Base-by-base conservation (phyloP, 2,113 vertebrate genomes). In the Jaculus jaculus region DNA sequence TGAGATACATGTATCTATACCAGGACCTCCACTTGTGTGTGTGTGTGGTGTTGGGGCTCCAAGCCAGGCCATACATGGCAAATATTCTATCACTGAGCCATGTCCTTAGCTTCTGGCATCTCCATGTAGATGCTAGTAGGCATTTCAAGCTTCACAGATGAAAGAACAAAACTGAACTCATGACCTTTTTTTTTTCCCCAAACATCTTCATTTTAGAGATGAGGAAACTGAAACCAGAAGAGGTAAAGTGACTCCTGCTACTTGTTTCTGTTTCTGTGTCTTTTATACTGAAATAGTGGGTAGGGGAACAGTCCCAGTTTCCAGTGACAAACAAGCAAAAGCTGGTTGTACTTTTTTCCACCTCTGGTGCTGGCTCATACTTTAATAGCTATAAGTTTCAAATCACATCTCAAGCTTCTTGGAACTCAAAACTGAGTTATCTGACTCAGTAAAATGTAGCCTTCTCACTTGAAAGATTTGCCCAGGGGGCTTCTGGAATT, bases 401-500 rank as follows among this genome's bases (percentile, higher is more conserved):
- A 94, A 92, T 91, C 87, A 89, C 60, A 94, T 84, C 18, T n/a
- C 74, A 92, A 94, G 39, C 69, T 94, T 94, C 84, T 87, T 95
- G 72, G 18, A 94, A 94, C 69, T 96, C 84, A 91, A 95, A 97
- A 96, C 78, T 94, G 81, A 95, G 77, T 95, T 91, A 95, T 96
- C 89, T 89, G 87, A 96, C 47, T 95, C 42, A 1, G 61, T 79
- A 92, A 94, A 94, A 95, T 94, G 63, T 82, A 95, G 47, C 77
- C 86, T 96, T 95, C 74, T 89, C 11, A 94, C 93, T 95, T 95
- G 95, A 96, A 96, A 94, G 81, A 96, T 96, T 95, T 96, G 58
- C 80, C 90, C 84, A 95, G 71, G 65, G 87, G 87, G 13, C 84
- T 91, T 87, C 93, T 97, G 81, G 77, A 87, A 93, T 92, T 96